Evolutionary conservation across 2,113 vertebrate genomes (phyloP).

Genomic region (Garra rufa): DNA sequence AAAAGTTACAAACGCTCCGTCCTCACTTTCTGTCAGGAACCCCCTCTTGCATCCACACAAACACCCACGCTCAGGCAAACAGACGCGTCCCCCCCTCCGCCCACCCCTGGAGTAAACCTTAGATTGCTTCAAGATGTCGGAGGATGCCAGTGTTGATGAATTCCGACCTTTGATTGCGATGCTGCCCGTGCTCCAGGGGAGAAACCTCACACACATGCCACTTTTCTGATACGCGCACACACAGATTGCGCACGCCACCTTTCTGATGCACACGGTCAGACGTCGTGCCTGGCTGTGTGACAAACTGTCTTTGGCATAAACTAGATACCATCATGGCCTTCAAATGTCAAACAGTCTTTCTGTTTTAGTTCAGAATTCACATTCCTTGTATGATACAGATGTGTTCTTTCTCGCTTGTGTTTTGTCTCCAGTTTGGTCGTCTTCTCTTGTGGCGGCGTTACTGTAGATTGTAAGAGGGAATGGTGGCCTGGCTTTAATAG

Average conservation of each 20-base stretch:
- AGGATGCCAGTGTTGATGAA: conserved; percentile 60
- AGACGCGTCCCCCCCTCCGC: conserved; percentile 43
- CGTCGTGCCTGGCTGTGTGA: conserved; percentile 30
- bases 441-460: conserved; percentile 35
- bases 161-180: conserved; percentile 58
- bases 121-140: conserved; percentile 68
- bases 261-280: neutral
- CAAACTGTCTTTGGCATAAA: conserved; percentile 23
- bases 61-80: conserved; percentile 49
- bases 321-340: neutral
- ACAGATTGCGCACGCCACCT: neutral
- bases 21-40: conserved; percentile 34
- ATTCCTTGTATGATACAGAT: neutral
- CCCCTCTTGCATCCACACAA: conserved; percentile 36
- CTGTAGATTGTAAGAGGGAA: conserved; percentile 52
- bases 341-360: conserved; percentile 29
- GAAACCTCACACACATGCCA: conserved; percentile 46
- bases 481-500: conserved; percentile 64
- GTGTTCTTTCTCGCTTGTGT: neutral
- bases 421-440: conserved; percentile 23
- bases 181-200: conserved; percentile 45
- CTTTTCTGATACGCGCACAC: neutral
- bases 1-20: conserved; percentile 23
- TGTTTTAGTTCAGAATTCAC: neutral
- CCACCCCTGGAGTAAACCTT: conserved; percentile 56